Evolutionary conservation across 2,797 vertebrate species (phyloP).

Genomic region (Enteromius unitaeniatus): DNA sequence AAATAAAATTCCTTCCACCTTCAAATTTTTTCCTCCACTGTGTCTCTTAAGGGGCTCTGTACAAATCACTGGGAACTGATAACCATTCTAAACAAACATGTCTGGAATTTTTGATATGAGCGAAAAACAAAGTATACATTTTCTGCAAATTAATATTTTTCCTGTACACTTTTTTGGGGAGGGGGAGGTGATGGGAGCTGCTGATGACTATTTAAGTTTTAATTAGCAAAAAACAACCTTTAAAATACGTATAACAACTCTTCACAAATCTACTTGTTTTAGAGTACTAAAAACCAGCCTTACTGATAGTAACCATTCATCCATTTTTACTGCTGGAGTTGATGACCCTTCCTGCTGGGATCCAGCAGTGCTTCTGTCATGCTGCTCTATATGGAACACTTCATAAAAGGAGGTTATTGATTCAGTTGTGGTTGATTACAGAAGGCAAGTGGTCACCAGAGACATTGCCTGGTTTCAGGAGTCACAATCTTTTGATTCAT

Average conservation of each 20-base stretch:
- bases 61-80: not conserved
- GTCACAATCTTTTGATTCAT: slow-evolving; percentile 7
- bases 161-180: too few relatives aligned
- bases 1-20: too few relatives aligned
- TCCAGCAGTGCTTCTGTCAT: slow-evolving; percentile 36
- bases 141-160: not conserved
- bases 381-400: slow-evolving; percentile 52
- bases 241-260: not conserved
- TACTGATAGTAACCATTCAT: slow-evolving; percentile 29
- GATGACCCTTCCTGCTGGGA: slow-evolving; percentile 31
- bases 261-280: slow-evolving; percentile 25
- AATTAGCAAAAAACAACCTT: not conserved
- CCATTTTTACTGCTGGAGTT: slow-evolving; percentile 33
- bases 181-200: not conserved
- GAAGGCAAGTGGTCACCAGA: slow-evolving; percentile 28
- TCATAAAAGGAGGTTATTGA: slow-evolving; percentile 48
- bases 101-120: not conserved
- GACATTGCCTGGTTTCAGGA: not conserved
- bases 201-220: not conserved
- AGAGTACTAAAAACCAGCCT: not conserved
- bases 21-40: too few relatives aligned
- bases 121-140: not conserved
- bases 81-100: not conserved
- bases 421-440: slow-evolving; percentile 23
- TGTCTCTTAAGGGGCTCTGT: too few relatives aligned